Evolutionary conservation across 2,888 invertebrate species (phyloP), one percentile per base, ranked within the genome.

Genomic region (Deilephila elpenor): DNA sequence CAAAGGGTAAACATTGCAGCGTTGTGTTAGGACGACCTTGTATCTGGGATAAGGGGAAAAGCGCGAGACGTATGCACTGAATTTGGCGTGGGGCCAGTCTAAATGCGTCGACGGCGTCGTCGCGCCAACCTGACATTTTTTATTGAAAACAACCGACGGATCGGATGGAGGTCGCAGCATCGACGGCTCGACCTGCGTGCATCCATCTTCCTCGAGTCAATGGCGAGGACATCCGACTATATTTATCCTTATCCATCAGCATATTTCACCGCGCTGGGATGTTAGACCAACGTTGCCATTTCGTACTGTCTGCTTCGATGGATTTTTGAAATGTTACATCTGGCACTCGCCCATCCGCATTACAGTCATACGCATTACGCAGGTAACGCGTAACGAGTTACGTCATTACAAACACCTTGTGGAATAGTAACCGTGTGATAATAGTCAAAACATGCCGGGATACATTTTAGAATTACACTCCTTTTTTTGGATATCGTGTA

Each of bases 121-220:
- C 89, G 89, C 90, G 92, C 93, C 93, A 92, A 91, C 90, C 87
- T 91, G 91, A 90, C 91, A 93, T 91, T 93, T 86, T 93, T 94
- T 93, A 93, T 92, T 88, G 89, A 93, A 93, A 94, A 92, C 93
- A 92, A 92, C 90, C 89, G 89, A 87, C 89, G 86, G 87, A 89
- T 88, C 86, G 81, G 86, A 86, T 87, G 85, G 90, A 91, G 91
- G 89, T 88, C 90, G 87, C 80, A 86, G 83, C 87, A 88, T 89
- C 84, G 88, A 86, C 86, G 84, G 81, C 82, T 84, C 89, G 90
- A 89, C 89, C 88, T 86, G 90, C 87, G 89, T 91, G 89, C 88
- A 92, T 91, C 90, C 88, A 92, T 91, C 91, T 90, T 90, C 92
- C 87, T 86, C 87, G 87, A 93, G 93, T 94, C 94, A 94, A 94